These are phyloP conservation scores for Petaurus breviceps DNA, from an alignment of 2,113 vertebrate species.

Conservation along the genomic window DNA sequence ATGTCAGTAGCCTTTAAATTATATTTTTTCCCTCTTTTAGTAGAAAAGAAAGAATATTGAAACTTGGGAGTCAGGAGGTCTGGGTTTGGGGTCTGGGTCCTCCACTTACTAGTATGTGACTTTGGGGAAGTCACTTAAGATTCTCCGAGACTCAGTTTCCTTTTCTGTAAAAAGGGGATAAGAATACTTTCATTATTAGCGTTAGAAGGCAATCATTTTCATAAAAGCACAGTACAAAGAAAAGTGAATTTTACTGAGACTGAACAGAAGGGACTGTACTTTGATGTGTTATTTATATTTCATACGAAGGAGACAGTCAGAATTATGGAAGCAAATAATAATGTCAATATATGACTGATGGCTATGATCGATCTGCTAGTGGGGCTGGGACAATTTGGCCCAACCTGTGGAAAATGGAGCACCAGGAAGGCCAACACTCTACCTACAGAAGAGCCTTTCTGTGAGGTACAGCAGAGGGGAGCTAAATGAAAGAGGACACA, in stretches of 20 bases:
- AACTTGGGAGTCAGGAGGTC: not conserved
- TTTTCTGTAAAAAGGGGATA: not conserved
- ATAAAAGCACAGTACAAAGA: not conserved
- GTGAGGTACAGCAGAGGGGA: accelerated
- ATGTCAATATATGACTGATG: not conserved
- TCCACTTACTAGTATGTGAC: not conserved
- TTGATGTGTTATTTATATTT: not conserved
- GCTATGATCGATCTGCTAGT: not conserved
- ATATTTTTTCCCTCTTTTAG: not conserved
- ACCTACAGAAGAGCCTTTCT: not conserved
- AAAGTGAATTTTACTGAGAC: not conserved
- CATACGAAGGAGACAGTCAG: not conserved
- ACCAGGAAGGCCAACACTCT: not conserved
- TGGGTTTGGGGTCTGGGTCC: not conserved
- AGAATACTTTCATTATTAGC: not conserved
- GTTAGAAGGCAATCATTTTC: not conserved
- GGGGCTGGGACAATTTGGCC: not conserved
- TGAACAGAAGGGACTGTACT: not conserved
- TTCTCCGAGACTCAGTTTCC: not conserved
- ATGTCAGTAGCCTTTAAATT: not conserved
- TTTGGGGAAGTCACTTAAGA: not conserved
- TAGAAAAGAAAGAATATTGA: not conserved
- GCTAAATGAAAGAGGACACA: not conserved
- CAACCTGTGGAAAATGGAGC: not conserved
- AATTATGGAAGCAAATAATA: not conserved